Conservation (phyloP, 2,797 vertebrate genomes). For the Champsocephalus gunnari region DNA sequence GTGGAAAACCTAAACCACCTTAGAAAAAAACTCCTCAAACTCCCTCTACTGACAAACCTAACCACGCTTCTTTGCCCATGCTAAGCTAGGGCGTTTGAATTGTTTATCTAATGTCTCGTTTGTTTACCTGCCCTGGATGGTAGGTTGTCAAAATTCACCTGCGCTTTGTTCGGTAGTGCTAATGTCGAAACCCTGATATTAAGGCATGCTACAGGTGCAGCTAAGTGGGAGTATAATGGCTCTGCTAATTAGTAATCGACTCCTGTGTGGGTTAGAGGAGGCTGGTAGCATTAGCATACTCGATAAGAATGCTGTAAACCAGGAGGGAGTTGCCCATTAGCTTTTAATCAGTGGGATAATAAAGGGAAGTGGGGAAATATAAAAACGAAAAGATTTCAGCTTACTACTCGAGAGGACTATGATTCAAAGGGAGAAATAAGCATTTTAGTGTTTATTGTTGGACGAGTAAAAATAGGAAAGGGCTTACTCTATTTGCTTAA, state of each 20-base stretch:
- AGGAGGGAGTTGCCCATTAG: slow-evolving; percentile 25
- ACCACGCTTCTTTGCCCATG: no score
- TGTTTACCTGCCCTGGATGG: no score
- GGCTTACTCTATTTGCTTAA: neutral
- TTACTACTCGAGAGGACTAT: neutral
- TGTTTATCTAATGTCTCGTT: no score
- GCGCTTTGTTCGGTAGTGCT: no score
- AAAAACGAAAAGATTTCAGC: neutral
- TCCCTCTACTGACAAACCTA: no score
- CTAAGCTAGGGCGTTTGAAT: no score
- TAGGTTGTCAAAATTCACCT: no score
- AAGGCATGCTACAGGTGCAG: slow-evolving; percentile 25
- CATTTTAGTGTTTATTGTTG: neutral
- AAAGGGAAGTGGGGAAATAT: neutral
- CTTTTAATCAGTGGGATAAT: slow-evolving; percentile 34
- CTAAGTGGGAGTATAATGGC: slow-evolving; percentile 24
- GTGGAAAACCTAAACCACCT: no score
- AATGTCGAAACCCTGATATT: neutral
- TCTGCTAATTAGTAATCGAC: slow-evolving; percentile 28
- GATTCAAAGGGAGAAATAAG: neutral
- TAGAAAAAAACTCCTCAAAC: no score
- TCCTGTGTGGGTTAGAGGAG: slow-evolving; percentile 6
- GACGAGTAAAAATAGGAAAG: neutral
- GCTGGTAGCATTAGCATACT: slow-evolving; percentile 7
- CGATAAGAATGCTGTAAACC: slow-evolving; percentile 17